Evolutionary conservation across 2,888 invertebrate genomes (phyloP), one percentile per base, ranked within the genome.

Genomic region (Meiosimyza decipiens): DNA sequence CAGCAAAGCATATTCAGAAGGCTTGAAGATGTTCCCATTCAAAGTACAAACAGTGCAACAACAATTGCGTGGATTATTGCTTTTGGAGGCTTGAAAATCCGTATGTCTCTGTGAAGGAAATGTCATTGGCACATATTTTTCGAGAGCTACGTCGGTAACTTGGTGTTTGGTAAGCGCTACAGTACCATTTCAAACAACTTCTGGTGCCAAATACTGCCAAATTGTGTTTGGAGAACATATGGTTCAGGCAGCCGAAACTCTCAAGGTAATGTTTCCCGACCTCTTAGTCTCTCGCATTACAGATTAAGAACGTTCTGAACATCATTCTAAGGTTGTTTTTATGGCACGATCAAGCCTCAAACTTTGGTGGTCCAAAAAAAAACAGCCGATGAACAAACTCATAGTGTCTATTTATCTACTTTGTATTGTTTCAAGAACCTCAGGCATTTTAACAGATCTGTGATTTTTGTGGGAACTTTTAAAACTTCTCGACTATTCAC

Each of bases 151-250:
- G n/a, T 40, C n/a, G n/a, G n/a, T 0, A 62, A 13, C 15, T 15
- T 47, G 16, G 57, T 57, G 11, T 9, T 22, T 13, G n/a, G 22
- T n/a, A 47, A 15, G 33, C 13, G 40, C 60, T 60, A 60, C 33
- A 33, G 60, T 40, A 47, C 62, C 62, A 62, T 62, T 33, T 40
- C n/a, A n/a, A 28, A 33, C 33, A 28, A 62, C 33, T 40, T 40
- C 16, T 15, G 22, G 22, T 22, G 22, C 22, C 22, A 2, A 22
- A 22, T n/a, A 22, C 2, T 22, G 2, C 1, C 22, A 22, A 54
- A 54, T 54, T 54, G 12, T 6, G 54, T 16, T 16, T 54, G 54
- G 12, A 54, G 54, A 54, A 54, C 13, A 54, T 54, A n/a, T 54
- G 54, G 54, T 54, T 54, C 13, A 15, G 16, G 1, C n/a, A 54